phyloP scores from a whole-genome alignment of 2,888 invertebrate species.

The Tipula vernalis region DNA sequence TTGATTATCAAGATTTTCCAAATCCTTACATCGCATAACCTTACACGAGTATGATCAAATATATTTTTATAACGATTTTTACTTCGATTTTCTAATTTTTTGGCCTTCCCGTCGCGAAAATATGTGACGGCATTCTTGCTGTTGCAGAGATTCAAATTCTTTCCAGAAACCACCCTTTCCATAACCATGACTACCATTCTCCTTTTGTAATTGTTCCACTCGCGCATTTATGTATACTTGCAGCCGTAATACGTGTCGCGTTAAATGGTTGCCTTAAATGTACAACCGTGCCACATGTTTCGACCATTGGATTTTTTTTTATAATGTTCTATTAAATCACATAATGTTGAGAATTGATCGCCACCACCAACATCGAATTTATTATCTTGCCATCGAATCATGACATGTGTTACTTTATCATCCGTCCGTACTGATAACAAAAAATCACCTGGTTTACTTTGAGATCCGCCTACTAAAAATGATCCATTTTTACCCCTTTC shows the following conservation, averaged over 20 bases:
- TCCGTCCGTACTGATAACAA: slow-evolving; percentile 89
- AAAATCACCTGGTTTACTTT: slow-evolving; percentile 93
- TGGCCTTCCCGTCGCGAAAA: slow-evolving; percentile 92
- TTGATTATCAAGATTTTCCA: slow-evolving; percentile 21
- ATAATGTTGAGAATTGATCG: slow-evolving; percentile 77
- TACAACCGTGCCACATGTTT: slow-evolving; percentile 90
- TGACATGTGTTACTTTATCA: slow-evolving; percentile 93
- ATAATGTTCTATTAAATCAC: slow-evolving; percentile 90
- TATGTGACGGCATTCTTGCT: slow-evolving; percentile 88
- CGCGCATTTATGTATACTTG: slow-evolving; percentile 83
- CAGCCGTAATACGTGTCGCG: slow-evolving; percentile 84
- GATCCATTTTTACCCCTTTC: slow-evolving; percentile 95
- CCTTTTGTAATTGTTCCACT: slow-evolving; percentile 83
- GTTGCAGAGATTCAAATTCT: slow-evolving; percentile 93
- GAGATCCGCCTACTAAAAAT: slow-evolving; percentile 92
- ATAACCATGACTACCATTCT: slow-evolving; percentile 47
- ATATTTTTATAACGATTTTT: slow-evolving; percentile 99
- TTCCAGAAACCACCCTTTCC: slow-evolving; percentile 87
- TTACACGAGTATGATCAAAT: slow-evolving; percentile 91
- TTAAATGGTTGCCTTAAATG: slow-evolving; percentile 91
- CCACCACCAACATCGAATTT: slow-evolving; percentile 95
- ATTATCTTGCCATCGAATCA: slow-evolving; percentile 83
- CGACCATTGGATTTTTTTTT: slow-evolving; percentile 96
- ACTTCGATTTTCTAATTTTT: slow-evolving; percentile 77
- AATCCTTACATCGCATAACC: slow-evolving; percentile 49